A percentile compares a stretch with the other conserved stretches of the same genome.
phyloP scores from a whole-genome alignment of 2,888 invertebrate genomes.

The Volucella inflata region DNA sequence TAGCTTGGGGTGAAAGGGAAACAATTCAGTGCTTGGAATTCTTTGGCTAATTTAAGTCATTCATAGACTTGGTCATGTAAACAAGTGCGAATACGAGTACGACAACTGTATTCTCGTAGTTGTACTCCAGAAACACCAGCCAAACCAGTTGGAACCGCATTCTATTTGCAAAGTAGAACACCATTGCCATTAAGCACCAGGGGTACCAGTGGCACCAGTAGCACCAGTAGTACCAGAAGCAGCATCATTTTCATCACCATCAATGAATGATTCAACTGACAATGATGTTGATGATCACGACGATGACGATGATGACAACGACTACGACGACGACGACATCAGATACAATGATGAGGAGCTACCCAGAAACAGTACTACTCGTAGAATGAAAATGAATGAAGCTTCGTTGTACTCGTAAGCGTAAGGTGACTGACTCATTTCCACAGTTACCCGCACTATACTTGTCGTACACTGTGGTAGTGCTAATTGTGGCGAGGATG shows the following conservation, averaged over 20 bases:
- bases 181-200: background rate
- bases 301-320: background rate
- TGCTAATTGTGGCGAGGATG: conserved; percentile 10
- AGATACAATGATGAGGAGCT: background rate
- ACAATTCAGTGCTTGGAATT: conserved; percentile 8
- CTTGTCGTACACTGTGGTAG: background rate
- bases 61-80: conserved; percentile 32
- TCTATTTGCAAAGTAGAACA: conserved; percentile 35
- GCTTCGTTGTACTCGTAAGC: conserved; percentile 6
- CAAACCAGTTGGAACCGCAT: conserved; percentile 51
- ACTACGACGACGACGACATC: conserved; percentile 1
- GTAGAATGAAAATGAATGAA: conserved; percentile 47
- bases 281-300: background rate
- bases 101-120: background rate
- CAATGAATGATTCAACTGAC: conserved; percentile 27
- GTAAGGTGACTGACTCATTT: conserved; percentile 54
- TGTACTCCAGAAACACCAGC: background rate
- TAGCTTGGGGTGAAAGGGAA: background rate
- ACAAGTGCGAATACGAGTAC: background rate
- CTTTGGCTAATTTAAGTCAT: conserved; percentile 50
- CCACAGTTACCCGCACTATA: conserved; percentile 18
- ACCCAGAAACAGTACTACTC: conserved; percentile 12
- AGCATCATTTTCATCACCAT: conserved; percentile 3
- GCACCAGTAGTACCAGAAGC: too few species aligned
- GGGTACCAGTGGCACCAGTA: too few species aligned